Conservation (phyloP, 2,888 invertebrate species). For the Andrena chrysosceles region DNA sequence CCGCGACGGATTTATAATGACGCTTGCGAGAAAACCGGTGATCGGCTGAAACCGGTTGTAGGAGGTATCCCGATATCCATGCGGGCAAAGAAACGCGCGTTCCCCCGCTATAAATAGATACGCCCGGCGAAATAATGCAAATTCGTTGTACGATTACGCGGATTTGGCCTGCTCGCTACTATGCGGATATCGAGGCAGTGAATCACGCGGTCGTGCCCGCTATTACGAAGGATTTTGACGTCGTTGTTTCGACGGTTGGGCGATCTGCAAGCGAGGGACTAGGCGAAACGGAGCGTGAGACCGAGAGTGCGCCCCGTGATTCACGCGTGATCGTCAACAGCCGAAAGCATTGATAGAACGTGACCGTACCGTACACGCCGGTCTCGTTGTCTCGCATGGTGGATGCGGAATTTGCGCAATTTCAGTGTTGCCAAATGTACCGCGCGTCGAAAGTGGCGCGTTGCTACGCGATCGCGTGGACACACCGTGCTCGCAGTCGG, state of each 20-base stretch:
- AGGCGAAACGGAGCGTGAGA: not conserved
- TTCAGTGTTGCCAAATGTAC: slow-evolving; percentile 60
- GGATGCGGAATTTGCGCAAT: slow-evolving; percentile 65
- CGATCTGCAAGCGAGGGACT: not conserved
- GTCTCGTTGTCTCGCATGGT: slow-evolving; percentile 13
- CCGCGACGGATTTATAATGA: slow-evolving; percentile 59
- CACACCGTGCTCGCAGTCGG: slow-evolving; percentile 36
- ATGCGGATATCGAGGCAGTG: too few species aligned
- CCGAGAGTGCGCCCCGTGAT: not conserved
- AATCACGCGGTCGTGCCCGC: not conserved
- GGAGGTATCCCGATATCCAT: slow-evolving; percentile 24
- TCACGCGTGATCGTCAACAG: not conserved
- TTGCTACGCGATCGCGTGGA: slow-evolving; percentile 65
- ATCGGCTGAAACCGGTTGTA: slow-evolving; percentile 53
- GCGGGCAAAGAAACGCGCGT: slow-evolving; percentile 11
- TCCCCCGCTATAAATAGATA: slow-evolving; percentile 45
- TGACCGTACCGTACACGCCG: not conserved
- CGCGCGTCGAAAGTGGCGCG: slow-evolving; percentile 51
- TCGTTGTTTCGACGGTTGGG: not conserved
- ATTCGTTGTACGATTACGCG: not conserved
- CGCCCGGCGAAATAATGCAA: not conserved
- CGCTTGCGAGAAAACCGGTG: slow-evolving; percentile 39
- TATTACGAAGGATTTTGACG: not conserved
- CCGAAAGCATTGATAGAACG: not conserved
- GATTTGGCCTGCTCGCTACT: not conserved